phyloP scores from a whole-genome alignment of 2,797 vertebrate genomes.

The Gambelia wislizenii region DNA sequence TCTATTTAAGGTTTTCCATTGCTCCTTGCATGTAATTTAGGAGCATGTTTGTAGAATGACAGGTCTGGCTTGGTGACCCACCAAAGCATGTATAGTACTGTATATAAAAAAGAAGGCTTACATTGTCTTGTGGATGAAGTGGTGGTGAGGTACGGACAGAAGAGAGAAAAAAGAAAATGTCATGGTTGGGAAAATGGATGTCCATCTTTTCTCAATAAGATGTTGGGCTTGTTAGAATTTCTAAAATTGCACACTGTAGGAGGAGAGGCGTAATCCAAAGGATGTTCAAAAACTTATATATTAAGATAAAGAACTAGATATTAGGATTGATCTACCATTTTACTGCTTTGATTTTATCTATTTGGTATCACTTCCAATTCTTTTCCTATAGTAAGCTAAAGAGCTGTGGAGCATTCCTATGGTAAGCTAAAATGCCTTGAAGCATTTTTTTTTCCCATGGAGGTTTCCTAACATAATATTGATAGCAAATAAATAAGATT shows the following conservation, averaged over 20 bases:
- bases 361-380: neutral
- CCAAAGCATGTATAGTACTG: neutral
- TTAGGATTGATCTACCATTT: neutral
- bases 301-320: neutral
- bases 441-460: neutral
- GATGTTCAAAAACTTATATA: neutral
- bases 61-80: neutral
- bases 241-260: neutral
- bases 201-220: neutral
- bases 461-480: neutral
- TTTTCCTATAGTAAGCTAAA: neutral
- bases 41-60: slow-evolving; percentile 9
- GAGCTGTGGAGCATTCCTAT: neutral
- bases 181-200: too few species aligned
- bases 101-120: neutral
- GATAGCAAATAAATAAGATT: neutral
- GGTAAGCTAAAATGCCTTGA: neutral
- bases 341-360: neutral
- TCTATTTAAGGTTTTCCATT: slow-evolving; percentile 54
- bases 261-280: neutral
- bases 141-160: neutral
- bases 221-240: neutral
- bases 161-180: neutral
- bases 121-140: neutral
- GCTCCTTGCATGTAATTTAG: slow-evolving; percentile 40